Percentiles rank a stretch among this genome's conserved stretches.
Conservation (phyloP, 2,888 invertebrate species). For the Troides oblongomaculatus region DNA sequence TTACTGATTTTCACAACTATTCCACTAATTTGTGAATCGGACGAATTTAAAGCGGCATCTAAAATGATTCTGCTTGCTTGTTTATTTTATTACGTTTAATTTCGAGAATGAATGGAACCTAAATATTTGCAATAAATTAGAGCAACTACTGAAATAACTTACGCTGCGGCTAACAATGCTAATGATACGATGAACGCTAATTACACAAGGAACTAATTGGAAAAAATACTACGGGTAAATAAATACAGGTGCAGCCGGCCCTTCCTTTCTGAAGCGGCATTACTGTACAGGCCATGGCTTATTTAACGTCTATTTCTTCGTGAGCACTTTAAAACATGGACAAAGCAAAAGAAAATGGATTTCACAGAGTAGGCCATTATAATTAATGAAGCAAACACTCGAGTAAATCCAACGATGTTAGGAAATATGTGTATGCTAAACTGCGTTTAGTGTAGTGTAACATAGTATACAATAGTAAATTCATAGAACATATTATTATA, state of each 20-base stretch:
- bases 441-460: no score
- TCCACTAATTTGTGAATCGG: no score
- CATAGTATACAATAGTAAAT: no score
- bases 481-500: no score
- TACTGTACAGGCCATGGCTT: constrained; percentile 5
- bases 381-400: background rate
- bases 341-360: background rate
- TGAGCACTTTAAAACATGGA: constrained; percentile 10
- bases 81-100: background rate
- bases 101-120: background rate
- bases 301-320: constrained; percentile 12
- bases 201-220: constrained; percentile 23
- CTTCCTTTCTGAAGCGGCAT: constrained; percentile 7
- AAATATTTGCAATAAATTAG: constrained; percentile 17
- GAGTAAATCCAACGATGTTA: background rate
- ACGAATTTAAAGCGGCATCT: no score
- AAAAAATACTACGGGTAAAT: constrained; percentile 20
- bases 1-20: no score
- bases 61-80: background rate
- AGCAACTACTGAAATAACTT: constrained; percentile 12
- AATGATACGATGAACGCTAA: constrained; percentile 24
- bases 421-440: no score
- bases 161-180: constrained; percentile 12
- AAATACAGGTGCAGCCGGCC: constrained; percentile 14
- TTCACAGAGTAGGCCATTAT: background rate